Evolutionary conservation across 1,140 invertebrate genomes (phyloP), one percentile per base, ranked within the genome.

Genomic region (Dreissena rostriformis): DNA sequence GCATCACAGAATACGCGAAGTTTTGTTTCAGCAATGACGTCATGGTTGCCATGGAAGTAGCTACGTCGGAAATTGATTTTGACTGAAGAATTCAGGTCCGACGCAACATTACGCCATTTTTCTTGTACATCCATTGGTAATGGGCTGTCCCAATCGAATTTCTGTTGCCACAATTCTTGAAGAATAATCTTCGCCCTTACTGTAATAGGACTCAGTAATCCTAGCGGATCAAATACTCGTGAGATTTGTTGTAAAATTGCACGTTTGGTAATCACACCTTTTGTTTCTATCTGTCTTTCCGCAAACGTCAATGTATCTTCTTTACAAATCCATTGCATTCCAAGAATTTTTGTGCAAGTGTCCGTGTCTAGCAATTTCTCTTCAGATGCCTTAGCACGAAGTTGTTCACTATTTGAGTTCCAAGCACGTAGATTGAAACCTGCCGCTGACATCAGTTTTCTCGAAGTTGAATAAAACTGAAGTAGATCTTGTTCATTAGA

Each of bases 371-470:
- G 39, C 11, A 74, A 39, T 22, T n/a, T 15, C 26, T 74, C 71
- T n/a, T 53, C 39, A 15, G 19, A 53, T n/a, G 22, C 71, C 19
- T n/a, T n/a, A n/a, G 26, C 52, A 2, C 26, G 71, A 8, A 74
- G 49, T 14, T 19, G 17, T 15, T 28, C 14, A 55, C 71, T 57
- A 52, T 74, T 74, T 8, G 71, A 74, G 19, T 24, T 57, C 71
- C 71, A 74, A 22, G 71, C n/a, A 24, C 71, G 49, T 22, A 74
- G 49, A 22, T 74, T 74, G 26, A 74, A 74, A 55, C 52, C 28
- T n/a, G 22, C 39, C 15, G 22, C 22, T 28, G 29, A 28, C 17
- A 68, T 26, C 67, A 68, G 26, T 28, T 1, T 26, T 22, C 67
- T n/a, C 8, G 67, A 17, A 26, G 19, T 26, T 26, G 19, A 17